Conservation (phyloP, 2,113 vertebrate species). For the Neotragus moschatus region DNA sequence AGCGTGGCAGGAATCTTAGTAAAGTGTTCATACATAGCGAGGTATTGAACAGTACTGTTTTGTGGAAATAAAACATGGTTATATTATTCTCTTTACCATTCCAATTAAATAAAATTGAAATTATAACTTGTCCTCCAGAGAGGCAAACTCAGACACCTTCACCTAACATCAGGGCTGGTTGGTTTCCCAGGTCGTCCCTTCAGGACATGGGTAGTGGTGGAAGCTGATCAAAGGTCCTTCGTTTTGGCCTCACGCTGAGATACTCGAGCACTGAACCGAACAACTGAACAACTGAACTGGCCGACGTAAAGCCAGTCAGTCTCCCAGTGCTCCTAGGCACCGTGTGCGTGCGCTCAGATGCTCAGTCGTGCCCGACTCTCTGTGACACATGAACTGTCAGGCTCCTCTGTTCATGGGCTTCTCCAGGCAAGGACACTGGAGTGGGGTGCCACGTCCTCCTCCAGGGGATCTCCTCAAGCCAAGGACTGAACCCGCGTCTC, state of each 20-base stretch:
- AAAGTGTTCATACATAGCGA: background rate
- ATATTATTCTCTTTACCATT: background rate
- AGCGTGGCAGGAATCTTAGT: background rate
- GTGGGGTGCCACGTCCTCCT: fast-evolving
- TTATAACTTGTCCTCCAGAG: background rate
- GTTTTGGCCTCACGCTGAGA: background rate
- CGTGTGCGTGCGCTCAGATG: fast-evolving
- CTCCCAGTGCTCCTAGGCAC: background rate
- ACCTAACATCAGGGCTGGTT: background rate
- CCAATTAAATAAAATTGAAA: background rate
- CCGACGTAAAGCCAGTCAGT: fast-evolving
- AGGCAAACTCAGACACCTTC: background rate
- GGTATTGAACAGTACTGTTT: background rate
- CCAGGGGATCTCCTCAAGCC: background rate
- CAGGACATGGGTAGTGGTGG: background rate
- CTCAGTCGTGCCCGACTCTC: background rate
- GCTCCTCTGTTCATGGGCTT: background rate
- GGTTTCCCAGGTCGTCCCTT: background rate
- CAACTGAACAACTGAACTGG: no score
- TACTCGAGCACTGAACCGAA: background rate
- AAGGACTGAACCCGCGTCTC: fast-evolving
- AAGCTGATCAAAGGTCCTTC: background rate
- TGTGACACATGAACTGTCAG: fast-evolving
- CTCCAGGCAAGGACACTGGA: background rate
- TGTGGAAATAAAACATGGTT: background rate